phyloP scores from a whole-genome alignment of 2,113 vertebrate genomes.

The Bambusicola thoracicus region DNA sequence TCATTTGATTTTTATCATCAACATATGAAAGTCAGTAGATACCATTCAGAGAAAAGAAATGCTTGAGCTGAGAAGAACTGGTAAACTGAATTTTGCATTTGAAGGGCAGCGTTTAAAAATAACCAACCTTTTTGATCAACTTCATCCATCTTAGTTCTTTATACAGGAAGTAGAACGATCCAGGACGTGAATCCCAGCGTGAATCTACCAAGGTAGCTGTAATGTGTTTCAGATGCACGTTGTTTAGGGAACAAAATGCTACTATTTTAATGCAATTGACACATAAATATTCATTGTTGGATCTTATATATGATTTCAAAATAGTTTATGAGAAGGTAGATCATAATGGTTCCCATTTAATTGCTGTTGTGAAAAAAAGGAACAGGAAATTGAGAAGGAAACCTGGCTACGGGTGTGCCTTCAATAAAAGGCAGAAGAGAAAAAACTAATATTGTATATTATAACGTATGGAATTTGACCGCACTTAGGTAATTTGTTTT shows the following conservation, averaged over 20 bases:
- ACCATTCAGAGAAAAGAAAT: not conserved
- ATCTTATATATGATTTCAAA: not conserved
- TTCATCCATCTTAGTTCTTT: not conserved
- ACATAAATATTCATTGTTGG: not conserved
- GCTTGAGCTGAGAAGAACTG: not conserved
- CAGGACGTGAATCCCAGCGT: not conserved
- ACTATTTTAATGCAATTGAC: accelerated
- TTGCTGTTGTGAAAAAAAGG: not conserved
- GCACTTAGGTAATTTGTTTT: not conserved
- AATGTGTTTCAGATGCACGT: accelerated
- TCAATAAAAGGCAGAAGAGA: not conserved
- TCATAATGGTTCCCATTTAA: not conserved
- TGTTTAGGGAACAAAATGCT: not conserved
- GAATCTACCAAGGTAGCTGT: not conserved
- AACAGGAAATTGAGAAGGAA: not conserved
- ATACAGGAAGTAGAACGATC: not conserved
- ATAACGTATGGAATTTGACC: not conserved
- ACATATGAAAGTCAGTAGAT: not conserved
- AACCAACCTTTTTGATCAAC: not conserved
- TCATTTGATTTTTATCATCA: not conserved
- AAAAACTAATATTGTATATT: not conserved
- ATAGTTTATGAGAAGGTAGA: not conserved
- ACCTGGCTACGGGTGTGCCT: not conserved
- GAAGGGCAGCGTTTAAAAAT: not conserved
- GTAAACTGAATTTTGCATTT: not conserved